Evolutionary conservation across 2,888 invertebrate species (phyloP), one percentile per base, ranked within the genome.

Genomic region (Drosophila lutescens): DNA sequence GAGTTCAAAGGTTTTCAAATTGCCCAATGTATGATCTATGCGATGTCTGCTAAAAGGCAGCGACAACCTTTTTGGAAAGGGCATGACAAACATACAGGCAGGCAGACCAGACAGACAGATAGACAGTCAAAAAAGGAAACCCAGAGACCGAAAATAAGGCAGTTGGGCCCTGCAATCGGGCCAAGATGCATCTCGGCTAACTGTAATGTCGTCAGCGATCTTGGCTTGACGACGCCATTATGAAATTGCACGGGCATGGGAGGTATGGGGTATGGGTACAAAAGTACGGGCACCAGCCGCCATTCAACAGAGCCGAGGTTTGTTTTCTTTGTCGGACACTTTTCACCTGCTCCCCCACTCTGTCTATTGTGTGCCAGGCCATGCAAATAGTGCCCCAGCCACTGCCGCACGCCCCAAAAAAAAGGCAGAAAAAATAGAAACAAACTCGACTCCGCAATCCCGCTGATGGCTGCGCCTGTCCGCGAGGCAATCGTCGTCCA

Each of bases 161-260:
- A 59, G 63, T 65, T 44, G 70, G 60, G 54, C 38, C 38, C 49
- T 61, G 74, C 74, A 83, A 80, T 77, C 79, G 70, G 65, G 87
- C 79, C 85, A 50, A 51, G 50, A 51, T 68, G 65, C 63, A 80
- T 74, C 83, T 76, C 61, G 77, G 57, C 68, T 85, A 85, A 88
- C 86, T 88, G 82, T 79, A 79, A 77, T 86, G 86, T 83, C 88
- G 83, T 86, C 88, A 83, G 86, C 78, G 69, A 61, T 59, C 41
- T 70, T 76, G 77, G 59, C 65, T 66, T 82, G 81, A 71, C 82
- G 88, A 85, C 74, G 89, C 85, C 84, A 88, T 84, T 84, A 84
- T 84, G 89, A 84, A 84, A 84, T 80, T 80, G 81, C 74, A 53
- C 34, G 17, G 32, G 49, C 9, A 15, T 8, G 10, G 15, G 47